Evolutionary conservation across 2,888 invertebrate genomes (phyloP).

Genomic region (Agonopterix alstromeriana): DNA sequence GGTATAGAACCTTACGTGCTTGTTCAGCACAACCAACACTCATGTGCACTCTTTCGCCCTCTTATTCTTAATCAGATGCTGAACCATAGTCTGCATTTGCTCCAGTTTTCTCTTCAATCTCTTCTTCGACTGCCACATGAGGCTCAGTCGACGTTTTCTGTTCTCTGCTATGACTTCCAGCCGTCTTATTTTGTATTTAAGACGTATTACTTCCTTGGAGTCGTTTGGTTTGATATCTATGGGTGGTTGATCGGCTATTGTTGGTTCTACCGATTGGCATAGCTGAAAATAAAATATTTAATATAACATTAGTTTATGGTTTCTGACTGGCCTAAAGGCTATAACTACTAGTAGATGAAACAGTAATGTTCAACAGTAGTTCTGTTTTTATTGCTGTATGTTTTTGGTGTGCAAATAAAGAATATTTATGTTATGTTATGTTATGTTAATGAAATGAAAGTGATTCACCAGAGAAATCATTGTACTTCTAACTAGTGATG

Average conservation of each 20-base stretch:
- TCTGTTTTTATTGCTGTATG: too few species aligned
- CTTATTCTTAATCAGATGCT: slow-evolving; percentile 44
- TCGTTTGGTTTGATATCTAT: slow-evolving; percentile 39
- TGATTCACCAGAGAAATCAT: too few species aligned
- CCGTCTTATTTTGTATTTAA: slow-evolving; percentile 47
- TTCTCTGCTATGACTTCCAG: slow-evolving; percentile 47
- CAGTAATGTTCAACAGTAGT: too few species aligned
- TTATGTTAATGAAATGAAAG: too few species aligned
- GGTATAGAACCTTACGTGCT: neutral
- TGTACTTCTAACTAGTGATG: too few species aligned
- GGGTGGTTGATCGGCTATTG: slow-evolving; percentile 33
- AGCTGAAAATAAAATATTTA: slow-evolving; percentile 29
- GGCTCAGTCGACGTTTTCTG: slow-evolving; percentile 39
- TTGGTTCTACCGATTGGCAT: slow-evolving; percentile 43
- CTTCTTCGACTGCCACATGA: slow-evolving; percentile 45
- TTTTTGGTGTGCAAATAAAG: too few species aligned
- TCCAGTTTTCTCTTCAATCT: slow-evolving; percentile 41
- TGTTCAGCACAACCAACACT: slow-evolving; percentile 1
- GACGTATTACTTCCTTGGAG: slow-evolving; percentile 40
- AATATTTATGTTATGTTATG: too few species aligned
- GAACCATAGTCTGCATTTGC: slow-evolving; percentile 38
- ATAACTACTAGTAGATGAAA: too few species aligned
- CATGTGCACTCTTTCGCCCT: slow-evolving; percentile 10
- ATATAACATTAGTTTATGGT: too few species aligned
- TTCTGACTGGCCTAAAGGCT: too few species aligned